Evolutionary conservation across 2,113 vertebrate species (phyloP), one percentile per base, ranked within the genome.

Genomic region (Microcebus tavaratra): DNA sequence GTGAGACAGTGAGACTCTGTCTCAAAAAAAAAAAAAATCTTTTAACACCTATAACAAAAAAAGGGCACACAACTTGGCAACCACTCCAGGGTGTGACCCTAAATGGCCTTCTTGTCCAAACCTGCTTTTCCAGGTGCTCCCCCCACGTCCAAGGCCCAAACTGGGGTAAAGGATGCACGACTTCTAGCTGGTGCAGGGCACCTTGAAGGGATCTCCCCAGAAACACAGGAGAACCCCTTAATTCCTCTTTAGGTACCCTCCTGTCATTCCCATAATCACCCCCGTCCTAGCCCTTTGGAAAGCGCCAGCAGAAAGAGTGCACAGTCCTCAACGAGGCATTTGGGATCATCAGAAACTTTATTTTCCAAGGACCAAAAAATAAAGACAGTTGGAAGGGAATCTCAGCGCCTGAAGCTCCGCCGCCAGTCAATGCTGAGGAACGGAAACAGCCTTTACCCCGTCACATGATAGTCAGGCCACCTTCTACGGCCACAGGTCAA

Each of bases 101-200:
- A 93, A 42, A 63, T 0, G 15, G 36, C 25, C 53, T 53, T 34
- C 80, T 57, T 2, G 1, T 59, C n/a, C 73, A 86, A 83, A 55
- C 25, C 7, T 31, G 48, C 39, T 91, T 70, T 97, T 53, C 68
- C 50, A 57, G 21, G 36, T 27, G 63, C 4, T 17, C 20, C 27
- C 57, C 34, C 34, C 63, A 34, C 1, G 3, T 76, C 55, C 82
- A 18, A 67, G 36, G 76, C 10, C 50, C 17, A 67, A 50, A 17
- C 20, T 0, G 4, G 4, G 6, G 21, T 20, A 50, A 61, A 79
- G n/a, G 9, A 2, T 17, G 5, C 25, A n/a, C 13, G 42, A 57
- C 36, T 91, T 90, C 36, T 9, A 72, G 48, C 21, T 8, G 1
- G 27, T 6, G 27, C 20, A 55, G 9, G 17, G 2, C 18, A 10